phyloP scores from a whole-genome alignment of 2,888 invertebrate genomes.

The Meta bourneti region DNA sequence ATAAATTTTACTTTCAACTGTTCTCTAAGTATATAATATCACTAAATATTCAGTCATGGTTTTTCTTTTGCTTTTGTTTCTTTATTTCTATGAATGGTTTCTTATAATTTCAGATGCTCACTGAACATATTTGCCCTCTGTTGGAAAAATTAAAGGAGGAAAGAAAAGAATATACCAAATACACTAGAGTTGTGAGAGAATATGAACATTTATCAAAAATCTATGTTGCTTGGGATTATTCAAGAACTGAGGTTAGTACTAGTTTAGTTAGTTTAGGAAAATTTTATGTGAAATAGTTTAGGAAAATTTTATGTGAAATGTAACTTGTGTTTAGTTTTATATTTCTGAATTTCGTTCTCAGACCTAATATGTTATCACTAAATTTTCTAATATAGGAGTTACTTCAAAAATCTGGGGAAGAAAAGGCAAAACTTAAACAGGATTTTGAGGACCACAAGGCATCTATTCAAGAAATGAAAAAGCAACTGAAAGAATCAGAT shows the following conservation, averaged over 20 bases:
- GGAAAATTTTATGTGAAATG: not conserved
- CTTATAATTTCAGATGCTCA: slow-evolving; percentile 81
- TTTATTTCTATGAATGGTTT: not conserved
- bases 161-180: slow-evolving; percentile 91
- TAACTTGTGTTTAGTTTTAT: slow-evolving; percentile 1
- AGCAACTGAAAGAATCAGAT: slow-evolving; percentile 82
- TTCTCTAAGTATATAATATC: not conserved
- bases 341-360: not conserved
- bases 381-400: slow-evolving; percentile 48
- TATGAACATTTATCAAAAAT: slow-evolving; percentile 90
- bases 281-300: not conserved
- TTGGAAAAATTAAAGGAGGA: slow-evolving; percentile 92
- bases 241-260: slow-evolving; percentile 55
- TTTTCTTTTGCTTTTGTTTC: not conserved
- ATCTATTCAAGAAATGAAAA: slow-evolving; percentile 81
- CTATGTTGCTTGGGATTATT: slow-evolving; percentile 87
- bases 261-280: too few relatives aligned
- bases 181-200: slow-evolving; percentile 90
- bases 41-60: not conserved
- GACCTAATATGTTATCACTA: not conserved
- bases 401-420: slow-evolving; percentile 81
- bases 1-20: not conserved
- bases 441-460: slow-evolving; percentile 83
- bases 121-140: slow-evolving; percentile 94
- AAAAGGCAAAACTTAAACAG: slow-evolving; percentile 83